These are phyloP conservation scores for Hypolimnas misippus DNA, from an alignment of 2,888 invertebrate genomes.

Conservation along the genomic window DNA sequence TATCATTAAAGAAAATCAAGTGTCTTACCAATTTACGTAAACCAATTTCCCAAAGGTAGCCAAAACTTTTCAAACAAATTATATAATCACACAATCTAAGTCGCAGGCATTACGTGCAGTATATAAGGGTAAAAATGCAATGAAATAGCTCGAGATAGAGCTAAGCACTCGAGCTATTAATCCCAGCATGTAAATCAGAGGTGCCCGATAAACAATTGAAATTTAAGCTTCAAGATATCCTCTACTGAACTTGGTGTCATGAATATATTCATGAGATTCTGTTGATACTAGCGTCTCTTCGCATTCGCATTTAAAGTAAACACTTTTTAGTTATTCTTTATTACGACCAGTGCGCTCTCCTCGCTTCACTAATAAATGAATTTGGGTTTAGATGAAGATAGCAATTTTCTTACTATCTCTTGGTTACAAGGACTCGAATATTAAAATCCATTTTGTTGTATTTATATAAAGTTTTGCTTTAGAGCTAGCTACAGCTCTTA, in stretches of 20 bases:
- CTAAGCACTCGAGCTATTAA: conserved; percentile 12
- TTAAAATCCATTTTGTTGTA: no score
- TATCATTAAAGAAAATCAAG: no score
- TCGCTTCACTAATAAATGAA: not conserved
- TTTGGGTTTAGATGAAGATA: not conserved
- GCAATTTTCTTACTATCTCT: not conserved
- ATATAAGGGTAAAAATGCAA: not conserved
- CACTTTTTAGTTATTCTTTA: conserved; percentile 9
- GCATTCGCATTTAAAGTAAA: not conserved
- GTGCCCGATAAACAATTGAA: conserved; percentile 26
- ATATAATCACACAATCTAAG: no score
- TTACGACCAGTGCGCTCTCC: not conserved
- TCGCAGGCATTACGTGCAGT: not conserved
- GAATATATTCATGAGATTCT: conserved; percentile 13
- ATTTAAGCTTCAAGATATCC: conserved; percentile 12
- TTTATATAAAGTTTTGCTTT: no score
- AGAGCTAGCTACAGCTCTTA: no score
- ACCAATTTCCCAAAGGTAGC: no score
- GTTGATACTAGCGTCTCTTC: conserved; percentile 2
- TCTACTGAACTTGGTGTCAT: conserved; percentile 6
- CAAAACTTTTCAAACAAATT: no score
- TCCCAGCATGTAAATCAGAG: conserved; percentile 30
- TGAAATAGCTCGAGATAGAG: not conserved
- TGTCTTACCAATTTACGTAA: no score
- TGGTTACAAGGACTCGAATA: no score